Evolutionary conservation across 2,888 invertebrate genomes (phyloP).

Genomic region (Graphium colonna): DNA sequence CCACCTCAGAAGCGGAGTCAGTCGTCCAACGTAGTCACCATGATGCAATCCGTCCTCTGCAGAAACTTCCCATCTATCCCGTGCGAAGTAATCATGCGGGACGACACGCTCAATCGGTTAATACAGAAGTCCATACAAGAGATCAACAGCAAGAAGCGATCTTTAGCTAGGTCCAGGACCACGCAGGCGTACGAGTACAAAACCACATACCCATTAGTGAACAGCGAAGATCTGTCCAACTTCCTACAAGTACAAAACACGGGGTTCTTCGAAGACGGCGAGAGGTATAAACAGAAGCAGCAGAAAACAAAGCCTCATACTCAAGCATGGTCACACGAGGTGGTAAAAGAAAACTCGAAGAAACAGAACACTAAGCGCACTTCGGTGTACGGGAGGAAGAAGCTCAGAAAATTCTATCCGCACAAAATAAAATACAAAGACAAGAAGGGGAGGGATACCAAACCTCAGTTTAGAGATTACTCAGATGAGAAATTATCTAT

Average conservation of each 20-base stretch:
- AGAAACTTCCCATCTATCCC: conserved; percentile 63
- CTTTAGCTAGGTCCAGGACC: conserved; percentile 44
- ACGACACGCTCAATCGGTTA: conserved; percentile 47
- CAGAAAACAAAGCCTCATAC: conserved; percentile 17
- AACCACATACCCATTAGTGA: conserved; percentile 50
- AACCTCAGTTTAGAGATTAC: conserved; percentile 43
- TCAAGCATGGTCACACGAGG: conserved; percentile 31
- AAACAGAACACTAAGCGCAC: conserved; percentile 37
- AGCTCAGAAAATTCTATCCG: conserved; percentile 63
- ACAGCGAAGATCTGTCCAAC: conserved; percentile 58
- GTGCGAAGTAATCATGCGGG: conserved; percentile 55
- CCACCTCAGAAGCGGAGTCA: conserved; percentile 6
- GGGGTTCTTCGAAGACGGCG: conserved; percentile 29
- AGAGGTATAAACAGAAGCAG: conserved; percentile 27
- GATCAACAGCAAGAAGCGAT: conserved; percentile 51
- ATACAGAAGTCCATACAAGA: conserved; percentile 62
- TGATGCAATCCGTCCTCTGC: conserved; percentile 66
- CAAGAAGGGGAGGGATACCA: conserved; percentile 31
- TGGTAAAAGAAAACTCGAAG: conserved; percentile 23
- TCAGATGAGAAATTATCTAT: conserved; percentile 58
- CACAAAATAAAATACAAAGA: conserved; percentile 69
- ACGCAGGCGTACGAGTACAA: conserved; percentile 39
- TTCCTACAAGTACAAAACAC: conserved; percentile 46
- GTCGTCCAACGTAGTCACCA: conserved; percentile 35
- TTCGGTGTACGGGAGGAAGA: conserved; percentile 49